Evolutionary conservation across 1,140 invertebrate species (phyloP), one percentile per base, ranked within the genome.

Genomic region (Eumeta japonica): DNA sequence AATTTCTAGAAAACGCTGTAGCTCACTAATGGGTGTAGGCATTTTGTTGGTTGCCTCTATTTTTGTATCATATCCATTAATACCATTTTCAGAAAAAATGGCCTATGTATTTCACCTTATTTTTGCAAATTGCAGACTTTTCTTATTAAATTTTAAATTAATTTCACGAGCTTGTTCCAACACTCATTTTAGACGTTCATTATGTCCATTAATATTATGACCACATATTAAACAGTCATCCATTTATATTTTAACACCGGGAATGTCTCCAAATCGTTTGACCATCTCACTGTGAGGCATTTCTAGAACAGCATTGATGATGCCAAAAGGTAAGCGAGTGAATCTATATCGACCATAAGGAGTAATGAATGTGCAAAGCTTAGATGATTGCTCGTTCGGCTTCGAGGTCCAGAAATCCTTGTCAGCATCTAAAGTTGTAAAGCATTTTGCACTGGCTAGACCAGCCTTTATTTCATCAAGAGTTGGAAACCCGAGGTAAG

Each of bases 361-460:
- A 15, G 60, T 62, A 2, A 50, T 28, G 30, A 66, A 62, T 0
- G 61, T 61, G 17, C 50, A 45, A 9, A 41, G 31, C 37, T 49
- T 35, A 9, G 50, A 45, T 31, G 50, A 61, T 20, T 68, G 36
- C 10, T 63, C 35, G 9, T 43, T 39, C 1, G 78, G 38, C 18
- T 52, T 37, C 5, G 76, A 46, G 37, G 71, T 55, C 63, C 66
- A 75, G 34, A 65, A 76, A 10, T 60, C 72, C 32, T 51, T 41
- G 28, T 49, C 40, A 2, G 49, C 50, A 44, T 77, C 68, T 4
- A 76, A 29, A 16, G 43, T 57, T 2, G 54, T 50, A 41, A 75
- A 72, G 14, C 35, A 28, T 28, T 37, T 41, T 3, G 43, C 11
- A 7, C 45, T 14, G 3, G 27, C n/a, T 13, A 46, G 24, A 3